These are phyloP conservation scores for Priocnemis perturbator DNA, from an alignment of 2,888 invertebrate genomes.

Conservation along the genomic window DNA sequence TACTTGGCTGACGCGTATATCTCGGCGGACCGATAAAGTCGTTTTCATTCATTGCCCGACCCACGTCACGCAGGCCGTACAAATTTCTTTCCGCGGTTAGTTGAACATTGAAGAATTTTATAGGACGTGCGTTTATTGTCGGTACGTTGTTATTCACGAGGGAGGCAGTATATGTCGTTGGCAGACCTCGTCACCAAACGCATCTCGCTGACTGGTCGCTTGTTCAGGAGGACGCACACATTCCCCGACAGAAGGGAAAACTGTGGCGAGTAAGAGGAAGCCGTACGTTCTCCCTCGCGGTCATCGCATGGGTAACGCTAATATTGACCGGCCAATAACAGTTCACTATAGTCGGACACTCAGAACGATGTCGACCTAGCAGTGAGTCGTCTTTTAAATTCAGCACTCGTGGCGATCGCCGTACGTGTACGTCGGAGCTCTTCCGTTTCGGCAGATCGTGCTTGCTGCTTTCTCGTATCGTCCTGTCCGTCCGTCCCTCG, in stretches of 20 bases:
- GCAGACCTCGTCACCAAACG: too few relatives aligned
- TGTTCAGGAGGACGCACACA: too few relatives aligned
- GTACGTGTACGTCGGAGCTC: conserved; percentile 61
- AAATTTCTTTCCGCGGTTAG: too few relatives aligned
- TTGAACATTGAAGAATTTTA: too few relatives aligned
- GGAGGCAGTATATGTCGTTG: too few relatives aligned
- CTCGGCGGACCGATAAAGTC: too few relatives aligned
- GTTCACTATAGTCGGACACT: conserved; percentile 42
- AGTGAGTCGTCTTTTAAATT: conserved; percentile 58
- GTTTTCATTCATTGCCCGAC: too few relatives aligned
- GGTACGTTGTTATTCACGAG: conserved; percentile 30
- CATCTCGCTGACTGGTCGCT: neutral
- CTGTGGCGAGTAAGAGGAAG: conserved; percentile 39
- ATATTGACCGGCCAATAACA: conserved; percentile 58
- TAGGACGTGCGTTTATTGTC: too few relatives aligned
- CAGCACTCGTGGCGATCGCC: conserved; percentile 56
- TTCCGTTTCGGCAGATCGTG: conserved; percentile 51
- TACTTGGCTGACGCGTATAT: too few relatives aligned
- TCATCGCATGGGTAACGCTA: conserved; percentile 44
- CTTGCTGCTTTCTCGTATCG: conserved; percentile 31
- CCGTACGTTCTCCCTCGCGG: conserved; percentile 29
- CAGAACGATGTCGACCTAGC: conserved; percentile 59
- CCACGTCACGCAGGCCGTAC: too few relatives aligned
- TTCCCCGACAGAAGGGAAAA: conserved; percentile 2
- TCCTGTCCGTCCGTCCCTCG: conserved; percentile 14